Percentiles rank a stretch among this genome's conserved stretches.
Evolutionary conservation across 2,113 vertebrate genomes (phyloP).

Genomic region (Pedionomus torquatus): DNA sequence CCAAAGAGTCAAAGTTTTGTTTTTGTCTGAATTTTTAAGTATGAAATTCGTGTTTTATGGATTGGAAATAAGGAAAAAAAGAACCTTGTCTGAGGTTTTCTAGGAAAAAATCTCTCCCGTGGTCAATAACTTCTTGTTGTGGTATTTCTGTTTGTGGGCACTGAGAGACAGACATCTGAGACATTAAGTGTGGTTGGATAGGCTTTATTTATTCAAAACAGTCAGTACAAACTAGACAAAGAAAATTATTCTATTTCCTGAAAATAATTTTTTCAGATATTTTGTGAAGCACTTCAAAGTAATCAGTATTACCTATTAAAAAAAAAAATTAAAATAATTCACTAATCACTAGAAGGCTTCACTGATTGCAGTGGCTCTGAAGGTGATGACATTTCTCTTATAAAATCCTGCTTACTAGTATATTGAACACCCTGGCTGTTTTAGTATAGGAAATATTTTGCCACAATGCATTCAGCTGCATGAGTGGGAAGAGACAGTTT

Average conservation of each 20-base stretch:
- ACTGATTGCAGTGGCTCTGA: not conserved
- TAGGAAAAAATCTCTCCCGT: not conserved
- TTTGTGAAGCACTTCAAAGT: not conserved
- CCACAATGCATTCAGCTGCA: not conserved
- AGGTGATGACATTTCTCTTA: not conserved
- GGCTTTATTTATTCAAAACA: not conserved
- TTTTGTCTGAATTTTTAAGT: not conserved
- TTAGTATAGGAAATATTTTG: not conserved
- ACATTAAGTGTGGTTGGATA: not conserved
- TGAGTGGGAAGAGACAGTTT: not conserved
- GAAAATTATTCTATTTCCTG: not conserved
- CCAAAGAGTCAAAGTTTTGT: not conserved
- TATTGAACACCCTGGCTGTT: not conserved
- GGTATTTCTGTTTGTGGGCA: not conserved
- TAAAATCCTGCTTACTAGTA: not conserved
- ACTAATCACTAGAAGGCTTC: not conserved
- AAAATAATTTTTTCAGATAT: not conserved
- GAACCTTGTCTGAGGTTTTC: rapidly evolving
- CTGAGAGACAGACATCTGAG: not conserved
- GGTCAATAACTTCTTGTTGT: not conserved
- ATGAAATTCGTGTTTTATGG: not conserved
- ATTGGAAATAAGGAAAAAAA: not conserved
- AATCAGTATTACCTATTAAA: not conserved
- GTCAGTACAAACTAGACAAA: not conserved
- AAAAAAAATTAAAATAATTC: not conserved